A percentile compares a stretch with the other conserved stretches of the same genome.
These are phyloP conservation scores for Periophthalmus magnuspinnatus DNA, from an alignment of 2,797 vertebrate genomes.

Conservation along the genomic window DNA sequence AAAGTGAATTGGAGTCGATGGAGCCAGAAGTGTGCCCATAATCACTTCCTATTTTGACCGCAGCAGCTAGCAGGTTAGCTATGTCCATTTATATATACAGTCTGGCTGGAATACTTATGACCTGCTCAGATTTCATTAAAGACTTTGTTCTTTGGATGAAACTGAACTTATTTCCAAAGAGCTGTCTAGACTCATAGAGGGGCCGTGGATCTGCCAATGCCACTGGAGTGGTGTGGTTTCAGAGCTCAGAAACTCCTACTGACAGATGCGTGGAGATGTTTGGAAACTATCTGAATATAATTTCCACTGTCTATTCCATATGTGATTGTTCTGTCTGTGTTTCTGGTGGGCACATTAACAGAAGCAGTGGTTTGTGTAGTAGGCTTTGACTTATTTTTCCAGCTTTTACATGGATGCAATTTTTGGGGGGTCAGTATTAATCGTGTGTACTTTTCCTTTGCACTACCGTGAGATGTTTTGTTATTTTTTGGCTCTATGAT, in stretches of 20 bases:
- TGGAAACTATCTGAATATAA: conserved; percentile 2
- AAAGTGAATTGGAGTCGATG: too few species aligned
- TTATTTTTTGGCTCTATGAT: too few species aligned
- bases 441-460: too few species aligned
- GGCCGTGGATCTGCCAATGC: conserved; percentile 9
- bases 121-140: conserved; percentile 29
- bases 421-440: too few species aligned
- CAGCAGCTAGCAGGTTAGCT: too few species aligned
- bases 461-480: too few species aligned
- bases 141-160: conserved; percentile 37
- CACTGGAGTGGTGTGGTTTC: conserved; percentile 22
- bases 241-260: conserved; percentile 20
- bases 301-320: not conserved
- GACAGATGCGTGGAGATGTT: conserved; percentile 15
- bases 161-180: conserved; percentile 42
- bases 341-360: conserved; percentile 22
- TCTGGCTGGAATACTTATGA: too few species aligned
- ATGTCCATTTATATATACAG: too few species aligned
- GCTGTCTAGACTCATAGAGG: conserved; percentile 22
- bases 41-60: too few species aligned
- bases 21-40: too few species aligned
- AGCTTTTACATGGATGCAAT: too few species aligned
- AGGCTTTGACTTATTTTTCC: not conserved
- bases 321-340: conserved; percentile 16
- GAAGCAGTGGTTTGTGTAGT: conserved; percentile 19